A percentile compares a stretch with the other conserved stretches of the same genome.
These are phyloP conservation scores for Acanthosepion esculentum DNA, from an alignment of 2,888 invertebrate genomes.

Conservation along the genomic window DNA sequence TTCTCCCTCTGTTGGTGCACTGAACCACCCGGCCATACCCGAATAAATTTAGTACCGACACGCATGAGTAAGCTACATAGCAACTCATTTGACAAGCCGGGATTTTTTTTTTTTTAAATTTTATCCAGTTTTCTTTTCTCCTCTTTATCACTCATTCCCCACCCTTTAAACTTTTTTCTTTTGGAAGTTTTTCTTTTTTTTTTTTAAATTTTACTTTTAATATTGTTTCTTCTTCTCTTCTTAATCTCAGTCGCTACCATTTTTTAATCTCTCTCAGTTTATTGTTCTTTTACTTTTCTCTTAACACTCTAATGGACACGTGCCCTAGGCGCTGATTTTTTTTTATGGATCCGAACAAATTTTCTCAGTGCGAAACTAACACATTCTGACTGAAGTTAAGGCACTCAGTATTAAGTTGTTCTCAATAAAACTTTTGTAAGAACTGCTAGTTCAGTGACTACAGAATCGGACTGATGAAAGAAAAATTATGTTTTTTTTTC, in stretches of 20 bases:
- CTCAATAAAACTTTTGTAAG: not conserved
- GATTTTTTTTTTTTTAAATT: not conserved
- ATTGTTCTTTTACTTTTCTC: not conserved
- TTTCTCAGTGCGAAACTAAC: not conserved
- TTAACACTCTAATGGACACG: slow-evolving; percentile 11
- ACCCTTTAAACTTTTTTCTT: not conserved
- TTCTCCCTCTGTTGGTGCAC: not conserved
- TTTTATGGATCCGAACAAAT: slow-evolving; percentile 1
- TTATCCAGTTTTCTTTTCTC: not conserved
- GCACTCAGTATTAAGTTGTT: not conserved
- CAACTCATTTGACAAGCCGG: not conserved
- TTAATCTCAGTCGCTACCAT: not conserved
- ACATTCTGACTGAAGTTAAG: not conserved
- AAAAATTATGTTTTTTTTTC: not conserved
- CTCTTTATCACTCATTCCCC: not conserved
- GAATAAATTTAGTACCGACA: not conserved
- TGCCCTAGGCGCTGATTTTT: not conserved
- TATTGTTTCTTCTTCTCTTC: not conserved
- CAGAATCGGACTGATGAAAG: not conserved
- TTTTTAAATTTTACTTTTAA: not conserved
- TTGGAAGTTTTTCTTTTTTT: not conserved
- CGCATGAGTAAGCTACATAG: not conserved
- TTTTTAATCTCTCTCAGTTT: not conserved
- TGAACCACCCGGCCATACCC: not conserved
- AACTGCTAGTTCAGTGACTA: not conserved